Evolutionary conservation across 2,797 vertebrate species (phyloP).

Genomic region (Eleutherodactylus coqui): DNA sequence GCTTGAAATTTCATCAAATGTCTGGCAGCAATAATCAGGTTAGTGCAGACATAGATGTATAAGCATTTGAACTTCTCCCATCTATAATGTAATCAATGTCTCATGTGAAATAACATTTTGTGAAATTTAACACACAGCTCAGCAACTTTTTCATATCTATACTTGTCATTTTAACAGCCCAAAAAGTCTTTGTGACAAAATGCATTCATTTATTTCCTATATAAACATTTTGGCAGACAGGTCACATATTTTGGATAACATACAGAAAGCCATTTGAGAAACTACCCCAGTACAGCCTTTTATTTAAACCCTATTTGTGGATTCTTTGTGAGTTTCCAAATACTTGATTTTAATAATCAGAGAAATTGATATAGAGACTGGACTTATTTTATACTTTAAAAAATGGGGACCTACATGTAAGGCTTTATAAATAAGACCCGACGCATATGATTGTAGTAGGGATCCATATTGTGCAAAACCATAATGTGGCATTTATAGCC

Average conservation of each 20-base stretch:
- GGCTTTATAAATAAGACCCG: too few species aligned
- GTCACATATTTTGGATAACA: slow-evolving; percentile 44
- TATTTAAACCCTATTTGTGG: slow-evolving; percentile 12
- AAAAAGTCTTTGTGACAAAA: slow-evolving; percentile 57
- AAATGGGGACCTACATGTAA: not conserved
- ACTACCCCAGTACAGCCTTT: not conserved
- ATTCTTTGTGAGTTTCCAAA: slow-evolving; percentile 17
- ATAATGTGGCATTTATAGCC: too few species aligned
- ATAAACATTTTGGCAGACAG: slow-evolving; percentile 57
- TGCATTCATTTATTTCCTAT: slow-evolving; percentile 57
- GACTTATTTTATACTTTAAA: not conserved
- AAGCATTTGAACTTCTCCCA: slow-evolving; percentile 55
- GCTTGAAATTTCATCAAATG: slow-evolving; percentile 58
- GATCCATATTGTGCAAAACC: not conserved
- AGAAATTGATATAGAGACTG: not conserved
- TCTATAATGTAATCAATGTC: slow-evolving; percentile 61
- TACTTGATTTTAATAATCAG: slow-evolving; percentile 10
- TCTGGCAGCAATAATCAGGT: slow-evolving; percentile 57
- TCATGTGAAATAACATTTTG: slow-evolving; percentile 62
- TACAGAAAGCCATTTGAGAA: slow-evolving; percentile 39
- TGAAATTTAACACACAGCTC: slow-evolving; percentile 59
- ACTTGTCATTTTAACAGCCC: slow-evolving; percentile 55
- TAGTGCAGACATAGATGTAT: slow-evolving; percentile 61
- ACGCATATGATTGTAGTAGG: not conserved
- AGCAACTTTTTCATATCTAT: slow-evolving; percentile 60